A percentile compares a stretch with the other conserved stretches of the same genome.
Conservation (phyloP, 2,888 invertebrate species). For the Caenorhabditis becei region DNA sequence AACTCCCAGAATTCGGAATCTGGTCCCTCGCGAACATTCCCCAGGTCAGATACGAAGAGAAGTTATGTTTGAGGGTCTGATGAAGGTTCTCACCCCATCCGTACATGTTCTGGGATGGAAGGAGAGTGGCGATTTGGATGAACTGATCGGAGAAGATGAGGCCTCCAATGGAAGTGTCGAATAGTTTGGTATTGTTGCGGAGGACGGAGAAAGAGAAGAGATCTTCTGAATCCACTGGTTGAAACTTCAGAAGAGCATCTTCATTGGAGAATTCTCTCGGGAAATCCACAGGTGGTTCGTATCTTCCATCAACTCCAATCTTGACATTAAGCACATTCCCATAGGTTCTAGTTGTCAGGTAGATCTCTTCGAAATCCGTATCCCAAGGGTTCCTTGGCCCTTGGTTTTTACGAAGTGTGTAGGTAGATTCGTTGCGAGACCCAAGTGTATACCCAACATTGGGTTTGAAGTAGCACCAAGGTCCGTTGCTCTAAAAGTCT, state of each 20-base stretch:
- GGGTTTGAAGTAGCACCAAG: conserved; percentile 72
- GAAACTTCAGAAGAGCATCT: conserved; percentile 60
- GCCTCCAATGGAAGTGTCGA: conserved; percentile 79
- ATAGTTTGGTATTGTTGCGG: conserved; percentile 69
- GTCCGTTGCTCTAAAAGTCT: conserved; percentile 60
- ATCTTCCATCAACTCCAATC: conserved; percentile 68
- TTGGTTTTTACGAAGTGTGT: conserved; percentile 62
- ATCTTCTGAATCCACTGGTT: conserved; percentile 41
- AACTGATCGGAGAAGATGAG: conserved; percentile 79
- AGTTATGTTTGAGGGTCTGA: conserved; percentile 76
- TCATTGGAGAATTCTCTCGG: conserved; percentile 55
- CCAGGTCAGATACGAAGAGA: conserved; percentile 77
- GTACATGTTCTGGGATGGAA: conserved; percentile 78
- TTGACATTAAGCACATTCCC: conserved; percentile 72
- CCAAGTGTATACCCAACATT: conserved; percentile 70
- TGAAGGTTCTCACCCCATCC: conserved; percentile 81
- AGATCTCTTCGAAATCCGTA: conserved; percentile 62
- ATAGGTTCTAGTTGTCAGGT: conserved; percentile 58
- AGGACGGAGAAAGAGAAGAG: conserved; percentile 73
- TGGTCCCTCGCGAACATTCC: conserved; percentile 78
- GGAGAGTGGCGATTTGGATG: conserved; percentile 78
- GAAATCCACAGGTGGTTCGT: conserved; percentile 72
- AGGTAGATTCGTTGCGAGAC: conserved; percentile 42
- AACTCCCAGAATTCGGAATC: conserved; percentile 69
- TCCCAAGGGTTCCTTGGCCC: conserved; percentile 74